Evolutionary conservation across 2,888 invertebrate species (phyloP).

Genomic region (Melangyna quadrimaculata): DNA sequence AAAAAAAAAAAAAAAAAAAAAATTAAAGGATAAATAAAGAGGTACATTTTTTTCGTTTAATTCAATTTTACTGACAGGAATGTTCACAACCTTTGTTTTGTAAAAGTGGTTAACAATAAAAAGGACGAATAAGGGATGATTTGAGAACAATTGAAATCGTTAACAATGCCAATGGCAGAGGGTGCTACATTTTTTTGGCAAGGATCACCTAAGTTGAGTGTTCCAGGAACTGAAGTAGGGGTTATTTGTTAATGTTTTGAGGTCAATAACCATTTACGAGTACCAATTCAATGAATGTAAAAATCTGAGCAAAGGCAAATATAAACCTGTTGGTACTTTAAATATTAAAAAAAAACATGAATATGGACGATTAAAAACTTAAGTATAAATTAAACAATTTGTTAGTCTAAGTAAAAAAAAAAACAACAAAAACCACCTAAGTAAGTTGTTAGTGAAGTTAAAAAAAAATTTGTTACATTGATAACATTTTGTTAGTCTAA

Average conservation of each 20-base stretch:
- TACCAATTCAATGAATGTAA: neutral
- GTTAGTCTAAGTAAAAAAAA: too few relatives aligned
- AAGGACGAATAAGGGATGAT: conserved; percentile 17
- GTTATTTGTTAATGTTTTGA: neutral
- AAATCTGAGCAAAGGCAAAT: neutral
- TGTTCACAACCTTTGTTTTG: neutral
- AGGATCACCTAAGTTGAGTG: neutral
- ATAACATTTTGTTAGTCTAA: too few relatives aligned
- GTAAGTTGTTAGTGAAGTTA: neutral
- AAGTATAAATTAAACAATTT: neutral
- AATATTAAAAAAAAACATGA: neutral
- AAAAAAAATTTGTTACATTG: too few relatives aligned
- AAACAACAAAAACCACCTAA: neutral
- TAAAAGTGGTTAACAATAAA: conserved; percentile 14
- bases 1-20: conserved; percentile 11
- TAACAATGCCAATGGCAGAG: neutral
- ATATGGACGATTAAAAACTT: neutral
- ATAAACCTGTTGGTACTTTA: neutral
- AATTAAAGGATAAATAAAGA: neutral
- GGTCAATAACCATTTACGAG: conserved; percentile 16
- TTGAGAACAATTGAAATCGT: conserved; percentile 25
- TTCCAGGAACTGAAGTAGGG: neutral
- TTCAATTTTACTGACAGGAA: neutral
- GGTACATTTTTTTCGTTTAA: neutral
- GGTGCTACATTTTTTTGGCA: neutral